These are phyloP conservation scores for Nasonia vitripennis DNA, from an alignment of 1,140 invertebrate species.

Conservation along the genomic window DNA sequence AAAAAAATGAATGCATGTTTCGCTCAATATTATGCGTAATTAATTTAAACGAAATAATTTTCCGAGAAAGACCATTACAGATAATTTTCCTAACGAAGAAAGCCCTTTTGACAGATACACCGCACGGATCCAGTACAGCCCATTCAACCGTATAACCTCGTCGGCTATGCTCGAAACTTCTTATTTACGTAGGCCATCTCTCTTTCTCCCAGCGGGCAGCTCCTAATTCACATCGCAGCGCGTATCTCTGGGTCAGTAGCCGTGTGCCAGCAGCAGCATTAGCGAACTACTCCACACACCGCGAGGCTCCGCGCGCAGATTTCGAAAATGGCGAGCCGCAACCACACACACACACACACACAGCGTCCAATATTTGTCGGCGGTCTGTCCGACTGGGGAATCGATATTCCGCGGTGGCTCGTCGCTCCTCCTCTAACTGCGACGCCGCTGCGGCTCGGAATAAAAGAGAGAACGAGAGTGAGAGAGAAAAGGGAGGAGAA, in stretches of 20 bases:
- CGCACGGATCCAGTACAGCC: too few relatives aligned
- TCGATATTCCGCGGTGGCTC: constrained; percentile 42
- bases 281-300: neutral
- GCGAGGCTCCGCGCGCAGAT: constrained; percentile 20
- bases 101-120: too few relatives aligned
- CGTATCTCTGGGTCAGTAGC: neutral
- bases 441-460: neutral
- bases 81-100: too few relatives aligned
- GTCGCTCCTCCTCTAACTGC: constrained; percentile 39
- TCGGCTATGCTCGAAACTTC: neutral
- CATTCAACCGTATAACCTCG: too few relatives aligned
- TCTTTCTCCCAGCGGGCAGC: neutral
- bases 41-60: too few relatives aligned
- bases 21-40: too few relatives aligned
- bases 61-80: too few relatives aligned
- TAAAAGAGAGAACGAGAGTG: neutral
- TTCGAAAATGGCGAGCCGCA: constrained; percentile 37
- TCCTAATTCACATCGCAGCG: neutral
- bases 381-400: constrained; percentile 8
- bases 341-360: constrained; percentile 18
- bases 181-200: constrained; percentile 39
- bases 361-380: constrained; percentile 12
- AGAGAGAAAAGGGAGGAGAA: neutral
- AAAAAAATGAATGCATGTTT: too few relatives aligned
- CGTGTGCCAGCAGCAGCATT: neutral